phyloP scores from a whole-genome alignment of 2,888 invertebrate species.

The Meandrusa payeni region DNA sequence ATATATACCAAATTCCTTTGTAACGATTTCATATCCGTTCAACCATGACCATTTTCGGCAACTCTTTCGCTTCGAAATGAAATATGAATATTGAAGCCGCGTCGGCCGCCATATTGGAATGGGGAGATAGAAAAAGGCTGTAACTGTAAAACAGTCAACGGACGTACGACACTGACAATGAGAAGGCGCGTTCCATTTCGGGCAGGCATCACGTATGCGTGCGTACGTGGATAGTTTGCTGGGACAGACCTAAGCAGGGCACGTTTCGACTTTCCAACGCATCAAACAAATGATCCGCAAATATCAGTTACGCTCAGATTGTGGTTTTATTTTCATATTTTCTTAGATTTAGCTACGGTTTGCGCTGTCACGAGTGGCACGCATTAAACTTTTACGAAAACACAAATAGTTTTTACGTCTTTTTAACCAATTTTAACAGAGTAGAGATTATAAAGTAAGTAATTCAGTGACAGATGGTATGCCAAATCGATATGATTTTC shows the following conservation, averaged over 20 bases:
- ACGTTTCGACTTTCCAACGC: constrained; percentile 66
- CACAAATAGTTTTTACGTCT: too few relatives aligned
- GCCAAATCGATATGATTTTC: too few relatives aligned
- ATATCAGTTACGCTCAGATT: constrained; percentile 27
- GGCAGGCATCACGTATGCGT: constrained; percentile 60
- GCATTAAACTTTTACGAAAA: too few relatives aligned
- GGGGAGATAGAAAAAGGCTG: constrained; percentile 53
- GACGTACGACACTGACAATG: constrained; percentile 71
- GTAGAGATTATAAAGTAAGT: too few relatives aligned
- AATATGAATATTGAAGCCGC: constrained; percentile 67
- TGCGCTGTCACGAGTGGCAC: not conserved
- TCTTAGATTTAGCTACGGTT: constrained; percentile 14
- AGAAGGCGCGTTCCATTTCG: constrained; percentile 57
- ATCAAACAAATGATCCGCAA: constrained; percentile 48
- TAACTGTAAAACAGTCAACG: constrained; percentile 74
- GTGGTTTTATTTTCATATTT: constrained; percentile 23
- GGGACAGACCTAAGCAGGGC: constrained; percentile 37
- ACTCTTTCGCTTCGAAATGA: constrained; percentile 54
- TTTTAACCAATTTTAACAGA: too few relatives aligned
- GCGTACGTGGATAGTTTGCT: constrained; percentile 55
- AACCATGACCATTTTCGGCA: constrained; percentile 35
- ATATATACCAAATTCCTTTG: constrained; percentile 19
- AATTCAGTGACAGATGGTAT: too few relatives aligned
- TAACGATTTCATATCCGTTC: constrained; percentile 34
- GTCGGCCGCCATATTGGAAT: constrained; percentile 53